phyloP scores from a whole-genome alignment of 2,113 vertebrate genomes.

The Eretmochelys imbricata region DNA sequence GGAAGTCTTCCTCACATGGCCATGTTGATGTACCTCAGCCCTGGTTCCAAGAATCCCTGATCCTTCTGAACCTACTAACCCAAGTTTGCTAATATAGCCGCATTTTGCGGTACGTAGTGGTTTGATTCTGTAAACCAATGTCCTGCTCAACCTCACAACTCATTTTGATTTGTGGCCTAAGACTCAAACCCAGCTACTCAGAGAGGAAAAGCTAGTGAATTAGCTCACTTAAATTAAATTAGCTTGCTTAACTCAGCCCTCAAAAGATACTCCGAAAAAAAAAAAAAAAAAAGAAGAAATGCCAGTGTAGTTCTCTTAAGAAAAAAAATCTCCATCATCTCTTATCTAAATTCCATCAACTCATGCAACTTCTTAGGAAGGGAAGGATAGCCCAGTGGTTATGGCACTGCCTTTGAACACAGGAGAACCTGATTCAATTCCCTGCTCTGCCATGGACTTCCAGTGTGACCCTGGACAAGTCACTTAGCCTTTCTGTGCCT shows the following conservation, averaged over 20 bases:
- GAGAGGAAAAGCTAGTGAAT: background rate
- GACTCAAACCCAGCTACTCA: slow-evolving; percentile 45
- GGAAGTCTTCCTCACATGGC: background rate
- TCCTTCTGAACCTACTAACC: background rate
- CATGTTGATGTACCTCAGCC: background rate
- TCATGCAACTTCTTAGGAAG: background rate
- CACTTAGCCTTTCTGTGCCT: background rate
- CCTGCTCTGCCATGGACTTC: background rate
- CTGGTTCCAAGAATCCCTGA: background rate
- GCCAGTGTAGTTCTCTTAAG: background rate
- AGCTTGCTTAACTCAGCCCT: slow-evolving; percentile 2
- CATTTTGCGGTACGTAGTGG: background rate
- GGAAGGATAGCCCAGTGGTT: background rate
- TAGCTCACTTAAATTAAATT: too few relatives aligned
- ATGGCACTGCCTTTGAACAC: background rate
- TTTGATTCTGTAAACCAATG: background rate
- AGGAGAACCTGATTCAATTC: background rate
- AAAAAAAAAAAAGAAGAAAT: background rate
- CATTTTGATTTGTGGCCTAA: slow-evolving; percentile 35
- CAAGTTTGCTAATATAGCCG: background rate
- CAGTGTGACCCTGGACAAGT: background rate
- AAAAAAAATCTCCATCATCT: background rate
- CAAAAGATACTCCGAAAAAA: slow-evolving; percentile 23
- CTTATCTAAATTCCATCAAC: background rate
- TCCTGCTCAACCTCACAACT: slow-evolving; percentile 4